phyloP scores from a whole-genome alignment of 2,888 invertebrate species.

The Cerceris rybyensis region DNA sequence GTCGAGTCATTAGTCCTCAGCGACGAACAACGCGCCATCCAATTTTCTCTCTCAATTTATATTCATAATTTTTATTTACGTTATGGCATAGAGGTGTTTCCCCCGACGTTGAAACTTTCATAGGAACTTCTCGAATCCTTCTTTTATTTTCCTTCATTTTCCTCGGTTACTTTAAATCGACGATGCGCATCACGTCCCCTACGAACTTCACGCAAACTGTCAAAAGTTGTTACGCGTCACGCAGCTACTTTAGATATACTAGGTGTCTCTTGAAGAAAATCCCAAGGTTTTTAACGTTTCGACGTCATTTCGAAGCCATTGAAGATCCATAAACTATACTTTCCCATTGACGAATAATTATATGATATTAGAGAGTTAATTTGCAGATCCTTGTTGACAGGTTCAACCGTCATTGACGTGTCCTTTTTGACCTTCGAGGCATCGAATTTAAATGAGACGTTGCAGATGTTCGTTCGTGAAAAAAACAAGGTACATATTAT shows the following conservation, averaged over 20 bases:
- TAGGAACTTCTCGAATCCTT: slow-evolving; percentile 6
- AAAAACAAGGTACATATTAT: slow-evolving; percentile 14
- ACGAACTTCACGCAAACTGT: slow-evolving; percentile 39
- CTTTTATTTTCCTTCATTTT: slow-evolving; percentile 24
- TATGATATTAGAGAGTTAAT: too few relatives aligned
- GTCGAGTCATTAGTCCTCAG: background rate
- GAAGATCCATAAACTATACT: slow-evolving; percentile 14
- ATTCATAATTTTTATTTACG: slow-evolving; percentile 35
- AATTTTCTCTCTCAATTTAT: slow-evolving; percentile 6
- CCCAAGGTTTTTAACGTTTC: slow-evolving; percentile 22
- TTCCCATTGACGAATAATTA: background rate
- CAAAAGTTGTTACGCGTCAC: slow-evolving; percentile 49
- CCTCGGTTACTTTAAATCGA: slow-evolving; percentile 43
- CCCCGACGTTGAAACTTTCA: slow-evolving; percentile 15
- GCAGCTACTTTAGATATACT: slow-evolving; percentile 36
- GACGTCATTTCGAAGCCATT: slow-evolving; percentile 20
- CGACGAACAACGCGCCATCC: background rate
- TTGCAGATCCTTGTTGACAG: too few relatives aligned
- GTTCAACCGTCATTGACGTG: background rate
- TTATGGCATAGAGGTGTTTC: background rate
- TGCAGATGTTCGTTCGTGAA: slow-evolving; percentile 46
- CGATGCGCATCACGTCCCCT: slow-evolving; percentile 34
- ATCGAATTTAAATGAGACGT: slow-evolving; percentile 34
- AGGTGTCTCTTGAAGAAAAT: slow-evolving; percentile 1
- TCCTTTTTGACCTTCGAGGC: slow-evolving; percentile 9